These are phyloP conservation scores for Prunella himalayana DNA, from an alignment of 2,113 vertebrate species.

Conservation along the genomic window DNA sequence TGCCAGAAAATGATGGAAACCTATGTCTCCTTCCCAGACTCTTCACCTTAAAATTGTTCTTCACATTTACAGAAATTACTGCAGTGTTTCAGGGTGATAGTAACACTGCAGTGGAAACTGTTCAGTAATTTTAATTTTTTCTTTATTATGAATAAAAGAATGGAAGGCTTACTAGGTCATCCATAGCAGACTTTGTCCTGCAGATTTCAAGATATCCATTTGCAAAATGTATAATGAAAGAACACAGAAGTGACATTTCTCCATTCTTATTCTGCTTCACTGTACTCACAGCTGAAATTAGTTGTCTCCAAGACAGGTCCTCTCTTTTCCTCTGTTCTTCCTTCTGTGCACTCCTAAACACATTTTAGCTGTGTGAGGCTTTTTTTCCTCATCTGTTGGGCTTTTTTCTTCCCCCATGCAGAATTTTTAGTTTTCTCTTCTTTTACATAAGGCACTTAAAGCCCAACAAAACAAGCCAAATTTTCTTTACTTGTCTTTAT, in stretches of 20 bases:
- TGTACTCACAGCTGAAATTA: neutral
- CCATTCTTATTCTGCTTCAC: neutral
- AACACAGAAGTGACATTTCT: neutral
- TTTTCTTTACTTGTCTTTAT: neutral
- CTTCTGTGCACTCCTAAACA: neutral
- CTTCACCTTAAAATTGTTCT: neutral
- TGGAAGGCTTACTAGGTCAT: neutral
- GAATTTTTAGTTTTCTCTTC: neutral
- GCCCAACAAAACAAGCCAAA: neutral
- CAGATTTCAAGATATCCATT: neutral
- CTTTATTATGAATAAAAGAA: neutral
- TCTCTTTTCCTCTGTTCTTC: neutral
- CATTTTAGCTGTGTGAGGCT: neutral
- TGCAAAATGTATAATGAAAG: neutral
- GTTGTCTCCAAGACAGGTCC: neutral
- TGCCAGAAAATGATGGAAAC: neutral
- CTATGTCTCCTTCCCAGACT: neutral
- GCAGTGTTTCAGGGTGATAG: neutral
- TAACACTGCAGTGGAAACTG: neutral
- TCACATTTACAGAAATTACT: neutral
- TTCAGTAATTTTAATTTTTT: neutral
- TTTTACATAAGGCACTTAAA: neutral
- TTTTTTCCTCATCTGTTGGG: neutral
- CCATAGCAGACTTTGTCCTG: neutral
- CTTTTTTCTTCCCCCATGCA: neutral